Percentiles rank a stretch among this genome's conserved stretches.
phyloP scores from a whole-genome alignment of 2,888 invertebrate species.

The Meteorus cinctellus region DNA sequence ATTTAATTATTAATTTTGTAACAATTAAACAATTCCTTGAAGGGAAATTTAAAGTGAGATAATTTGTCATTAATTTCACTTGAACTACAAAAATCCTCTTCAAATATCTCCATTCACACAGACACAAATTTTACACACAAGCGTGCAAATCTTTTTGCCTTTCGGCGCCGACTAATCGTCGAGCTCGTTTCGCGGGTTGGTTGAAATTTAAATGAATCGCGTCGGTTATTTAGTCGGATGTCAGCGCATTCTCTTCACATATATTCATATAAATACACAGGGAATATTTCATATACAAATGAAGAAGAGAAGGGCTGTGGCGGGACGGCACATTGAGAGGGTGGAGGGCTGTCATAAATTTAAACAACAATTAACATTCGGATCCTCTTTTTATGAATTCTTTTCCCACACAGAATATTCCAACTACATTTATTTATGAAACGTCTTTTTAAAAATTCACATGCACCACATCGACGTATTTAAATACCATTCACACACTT shows the following conservation, averaged over 20 bases:
- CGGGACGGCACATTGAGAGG: constrained; percentile 10
- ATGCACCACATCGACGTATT: no score
- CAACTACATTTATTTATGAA: constrained; percentile 3
- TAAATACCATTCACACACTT: no score
- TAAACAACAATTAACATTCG: constrained; percentile 71
- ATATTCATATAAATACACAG: constrained; percentile 11
- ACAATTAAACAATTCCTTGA: no score
- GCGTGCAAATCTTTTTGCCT: constrained; percentile 9
- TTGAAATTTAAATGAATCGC: constrained; percentile 59
- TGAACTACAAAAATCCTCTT: no score
- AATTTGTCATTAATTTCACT: no score
- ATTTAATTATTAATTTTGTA: no score
- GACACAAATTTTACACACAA: neutral
- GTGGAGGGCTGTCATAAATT: constrained; percentile 68
- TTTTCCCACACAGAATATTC: constrained; percentile 63
- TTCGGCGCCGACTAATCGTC: constrained; percentile 60
- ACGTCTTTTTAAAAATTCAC: neutral
- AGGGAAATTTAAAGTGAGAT: no score
- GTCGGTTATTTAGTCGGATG: constrained; percentile 60
- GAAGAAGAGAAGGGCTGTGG: constrained; percentile 20
- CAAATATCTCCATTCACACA: no score
- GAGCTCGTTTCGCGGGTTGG: constrained; percentile 59
- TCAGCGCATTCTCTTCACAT: constrained; percentile 21
- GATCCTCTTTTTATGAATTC: constrained; percentile 54
- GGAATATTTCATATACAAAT: neutral